These are phyloP conservation scores for Dufourea novaeangliae DNA, from an alignment of 1,140 invertebrate genomes.

Conservation along the genomic window DNA sequence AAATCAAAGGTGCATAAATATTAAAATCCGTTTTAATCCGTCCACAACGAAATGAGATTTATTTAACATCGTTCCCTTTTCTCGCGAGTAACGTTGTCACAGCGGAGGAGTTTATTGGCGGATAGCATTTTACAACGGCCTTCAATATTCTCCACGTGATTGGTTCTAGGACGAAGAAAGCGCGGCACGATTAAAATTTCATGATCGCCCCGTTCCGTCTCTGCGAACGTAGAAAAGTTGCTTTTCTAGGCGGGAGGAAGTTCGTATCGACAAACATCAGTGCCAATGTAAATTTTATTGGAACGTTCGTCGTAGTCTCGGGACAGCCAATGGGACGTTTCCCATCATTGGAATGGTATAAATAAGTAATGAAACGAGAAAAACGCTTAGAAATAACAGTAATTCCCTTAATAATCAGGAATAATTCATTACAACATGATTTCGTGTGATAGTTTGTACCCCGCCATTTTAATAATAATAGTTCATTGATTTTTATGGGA, in stretches of 20 bases:
- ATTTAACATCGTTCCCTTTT: background rate
- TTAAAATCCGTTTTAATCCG: background rate
- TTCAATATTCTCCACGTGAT: constrained; percentile 23
- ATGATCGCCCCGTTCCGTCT: constrained; percentile 1
- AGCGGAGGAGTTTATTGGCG: constrained; percentile 3
- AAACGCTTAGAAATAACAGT: background rate
- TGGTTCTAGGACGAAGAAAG: constrained; percentile 17
- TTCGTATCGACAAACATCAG: constrained; percentile 21
- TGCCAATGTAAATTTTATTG: constrained; percentile 15
- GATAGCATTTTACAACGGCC: constrained; percentile 13
- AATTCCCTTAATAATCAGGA: too few species aligned
- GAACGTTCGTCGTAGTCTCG: background rate
- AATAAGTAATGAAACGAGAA: constrained; percentile 5
- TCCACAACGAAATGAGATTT: background rate
- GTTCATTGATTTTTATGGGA: too few species aligned
- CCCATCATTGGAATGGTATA: constrained; percentile 12
- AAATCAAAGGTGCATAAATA: background rate
- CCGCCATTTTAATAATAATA: too few species aligned
- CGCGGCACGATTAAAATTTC: constrained; percentile 35
- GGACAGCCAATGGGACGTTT: background rate
- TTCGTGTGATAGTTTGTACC: too few species aligned
- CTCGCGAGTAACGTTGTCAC: background rate
- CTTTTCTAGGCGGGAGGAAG: background rate
- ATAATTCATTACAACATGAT: too few species aligned
- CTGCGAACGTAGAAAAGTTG: constrained; percentile 11